A percentile compares a stretch with the other conserved stretches of the same genome.
Conservation (phyloP, 2,113 vertebrate species). For the Coptodon rendalli region DNA sequence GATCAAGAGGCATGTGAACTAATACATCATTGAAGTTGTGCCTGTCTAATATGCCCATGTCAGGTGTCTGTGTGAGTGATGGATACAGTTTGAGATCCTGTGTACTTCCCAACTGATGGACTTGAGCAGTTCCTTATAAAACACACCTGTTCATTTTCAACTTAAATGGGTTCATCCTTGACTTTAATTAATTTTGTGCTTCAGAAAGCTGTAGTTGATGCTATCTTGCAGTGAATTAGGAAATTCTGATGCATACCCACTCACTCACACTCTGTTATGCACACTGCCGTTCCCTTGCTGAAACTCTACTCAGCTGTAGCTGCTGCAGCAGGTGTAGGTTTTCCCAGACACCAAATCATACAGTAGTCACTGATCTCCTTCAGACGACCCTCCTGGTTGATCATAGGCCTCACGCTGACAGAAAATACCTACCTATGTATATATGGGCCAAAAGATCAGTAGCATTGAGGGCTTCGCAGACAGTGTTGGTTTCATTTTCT, state of each 20-base stretch:
- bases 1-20: not conserved
- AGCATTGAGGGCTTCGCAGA: not conserved
- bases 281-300: not conserved
- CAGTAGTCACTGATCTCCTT: slow-evolving; percentile 20
- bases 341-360: not conserved
- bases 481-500: not conserved
- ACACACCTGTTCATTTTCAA: not conserved
- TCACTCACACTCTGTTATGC: not conserved
- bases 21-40: not conserved
- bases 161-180: not conserved
- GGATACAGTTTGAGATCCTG: not conserved
- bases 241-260: not conserved
- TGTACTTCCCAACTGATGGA: not conserved
- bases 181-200: not conserved
- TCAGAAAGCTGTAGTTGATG: fast-evolving
- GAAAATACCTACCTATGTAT: not conserved
- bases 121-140: not conserved
- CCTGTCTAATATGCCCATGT: not conserved
- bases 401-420: not conserved
- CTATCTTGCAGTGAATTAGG: not conserved
- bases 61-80: not conserved
- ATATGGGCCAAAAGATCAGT: not conserved
- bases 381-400: not conserved
- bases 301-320: not conserved
- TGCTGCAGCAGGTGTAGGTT: slow-evolving; percentile 3